Base-by-base conservation (phyloP, 2,797 vertebrate genomes). In the Numenius phaeopus region DNA sequence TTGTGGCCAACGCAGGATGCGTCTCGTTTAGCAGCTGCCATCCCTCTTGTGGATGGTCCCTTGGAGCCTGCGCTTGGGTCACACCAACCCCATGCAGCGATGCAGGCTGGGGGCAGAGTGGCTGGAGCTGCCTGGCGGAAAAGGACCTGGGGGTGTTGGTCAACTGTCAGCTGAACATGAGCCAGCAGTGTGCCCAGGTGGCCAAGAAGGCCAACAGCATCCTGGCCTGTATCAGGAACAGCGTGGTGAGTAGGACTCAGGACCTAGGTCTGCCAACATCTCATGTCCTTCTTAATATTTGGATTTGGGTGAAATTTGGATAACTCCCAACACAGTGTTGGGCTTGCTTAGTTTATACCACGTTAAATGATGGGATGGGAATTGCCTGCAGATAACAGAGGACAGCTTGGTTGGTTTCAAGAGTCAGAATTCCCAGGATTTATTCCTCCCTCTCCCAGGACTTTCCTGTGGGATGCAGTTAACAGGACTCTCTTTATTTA, bases 291-390 rank as follows among this genome's bases (percentile, higher is more conserved):
- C 42, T 50, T 75, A 66, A 5, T 69, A n/a, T 14, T 9, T 30
- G 54, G n/a, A 2, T 26, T 37, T 37, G 34, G 34, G 34, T 37
- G 8, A 37, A 37, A n/a, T 14, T 9, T 30, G 54, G n/a, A 2
- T 26, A 61, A 65, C 47, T 89, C 40, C 9, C 24, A 46, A 2
- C 13, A 11, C 11, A 44, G 18, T 0, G 1, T n/a, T 5, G 19
- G 49, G n/a, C 37, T 62, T 69, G n/a, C 37, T 62, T 69, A 40
- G 37, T 24, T 90, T 75, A 26, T 20, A 21, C 14, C n/a, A 4
- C 0, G 1, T 55, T 44, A 40, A 62, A 19, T 32, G 61, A 19
- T 11, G 0, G 1, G 47, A 14, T 46, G 29, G 46, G 62, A 81
- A 23, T 0, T 54, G 66, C 69, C 32, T 83, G n/a, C 59, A 50